Percentiles rank a stretch among this genome's conserved stretches.
Evolutionary conservation across 2,797 vertebrate genomes (phyloP).

Genomic region (Sciurus vulgaris): DNA sequence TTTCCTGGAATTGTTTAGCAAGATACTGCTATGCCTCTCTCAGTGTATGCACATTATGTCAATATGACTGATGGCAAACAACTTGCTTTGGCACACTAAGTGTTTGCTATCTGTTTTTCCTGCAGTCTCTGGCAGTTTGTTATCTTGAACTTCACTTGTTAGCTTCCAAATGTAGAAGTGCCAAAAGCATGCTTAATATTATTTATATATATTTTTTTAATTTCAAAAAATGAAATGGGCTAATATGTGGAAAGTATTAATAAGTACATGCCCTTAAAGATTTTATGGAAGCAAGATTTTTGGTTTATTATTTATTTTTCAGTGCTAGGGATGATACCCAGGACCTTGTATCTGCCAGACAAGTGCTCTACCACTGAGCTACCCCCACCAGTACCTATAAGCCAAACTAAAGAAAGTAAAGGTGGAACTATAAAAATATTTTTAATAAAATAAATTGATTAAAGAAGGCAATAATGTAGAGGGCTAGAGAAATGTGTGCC

Average conservation of each 20-base stretch:
- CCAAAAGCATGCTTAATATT: not conserved
- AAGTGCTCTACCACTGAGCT: too few species aligned
- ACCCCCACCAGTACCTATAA: too few species aligned
- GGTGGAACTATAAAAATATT: not conserved
- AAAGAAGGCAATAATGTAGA: not conserved
- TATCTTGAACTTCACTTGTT: constrained; percentile 75
- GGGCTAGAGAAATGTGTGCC: not conserved
- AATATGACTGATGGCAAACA: constrained; percentile 67
- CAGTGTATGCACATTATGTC: not conserved
- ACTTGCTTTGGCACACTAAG: constrained; percentile 37
- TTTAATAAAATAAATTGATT: constrained; percentile 17
- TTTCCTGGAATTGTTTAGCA: constrained; percentile 40
- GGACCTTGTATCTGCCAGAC: too few species aligned
- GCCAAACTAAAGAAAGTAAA: not conserved
- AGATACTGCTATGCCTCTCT: constrained; percentile 55
- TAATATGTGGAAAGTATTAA: not conserved
- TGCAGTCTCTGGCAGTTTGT: constrained; percentile 66
- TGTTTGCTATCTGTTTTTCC: constrained; percentile 74
- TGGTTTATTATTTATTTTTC: too few species aligned
- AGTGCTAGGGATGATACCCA: too few species aligned
- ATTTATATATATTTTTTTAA: not conserved
- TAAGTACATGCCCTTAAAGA: not conserved
- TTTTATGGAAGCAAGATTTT: not conserved
- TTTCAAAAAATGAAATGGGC: not conserved
- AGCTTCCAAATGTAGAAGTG: constrained; percentile 71